Conservation (phyloP, 2,797 vertebrate species). For the Ficedula albicollis region DNA sequence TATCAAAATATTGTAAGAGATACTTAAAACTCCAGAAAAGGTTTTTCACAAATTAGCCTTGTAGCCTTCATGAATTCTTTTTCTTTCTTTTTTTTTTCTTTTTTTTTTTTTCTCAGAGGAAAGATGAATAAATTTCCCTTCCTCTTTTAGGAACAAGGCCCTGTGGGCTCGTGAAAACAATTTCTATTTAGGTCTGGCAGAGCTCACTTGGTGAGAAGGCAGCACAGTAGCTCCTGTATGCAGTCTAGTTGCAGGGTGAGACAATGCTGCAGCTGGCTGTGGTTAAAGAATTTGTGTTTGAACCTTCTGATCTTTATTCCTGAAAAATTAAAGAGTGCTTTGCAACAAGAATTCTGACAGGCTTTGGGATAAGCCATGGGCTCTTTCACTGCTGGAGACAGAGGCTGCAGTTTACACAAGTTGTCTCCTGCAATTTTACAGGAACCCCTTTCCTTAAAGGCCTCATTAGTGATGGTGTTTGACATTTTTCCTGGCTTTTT, state of each 20-base stretch:
- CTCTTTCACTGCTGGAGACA: neutral
- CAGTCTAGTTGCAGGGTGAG: neutral
- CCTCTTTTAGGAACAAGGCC: neutral
- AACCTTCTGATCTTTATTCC: neutral
- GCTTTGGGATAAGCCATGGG: neutral
- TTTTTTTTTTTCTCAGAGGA: neutral
- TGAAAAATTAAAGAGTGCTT: neutral
- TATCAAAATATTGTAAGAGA: neutral
- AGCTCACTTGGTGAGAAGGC: neutral
- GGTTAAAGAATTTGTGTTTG: neutral
- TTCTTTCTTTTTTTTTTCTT: neutral
- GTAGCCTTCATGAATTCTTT: neutral
- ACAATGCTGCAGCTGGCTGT: neutral
- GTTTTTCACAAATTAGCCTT: neutral
- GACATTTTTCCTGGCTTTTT: neutral
- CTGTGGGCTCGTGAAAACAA: neutral
- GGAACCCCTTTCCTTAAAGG: neutral
- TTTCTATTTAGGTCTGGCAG: neutral
- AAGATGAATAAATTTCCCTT: neutral
- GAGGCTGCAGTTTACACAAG: neutral
- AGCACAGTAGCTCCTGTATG: accelerated
- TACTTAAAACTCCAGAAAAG: neutral
- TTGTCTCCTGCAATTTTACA: neutral
- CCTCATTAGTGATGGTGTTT: neutral
- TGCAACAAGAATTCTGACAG: neutral